Evolutionary conservation across 2,888 invertebrate genomes (phyloP), one percentile per base, ranked within the genome.

Genomic region (Synanthedon vespiformis): DNA sequence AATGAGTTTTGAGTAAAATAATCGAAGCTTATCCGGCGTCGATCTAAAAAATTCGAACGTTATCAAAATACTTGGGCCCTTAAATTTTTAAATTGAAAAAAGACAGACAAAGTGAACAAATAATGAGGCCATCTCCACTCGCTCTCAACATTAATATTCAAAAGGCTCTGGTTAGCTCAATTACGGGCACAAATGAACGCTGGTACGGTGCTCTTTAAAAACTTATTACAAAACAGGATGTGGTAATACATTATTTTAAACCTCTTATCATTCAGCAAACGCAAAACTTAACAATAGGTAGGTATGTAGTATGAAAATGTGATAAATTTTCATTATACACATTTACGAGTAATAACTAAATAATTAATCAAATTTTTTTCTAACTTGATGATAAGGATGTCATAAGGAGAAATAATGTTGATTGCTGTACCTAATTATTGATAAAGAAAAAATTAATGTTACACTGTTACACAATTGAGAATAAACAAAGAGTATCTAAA

Each of bases 21-120:
- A n/a, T 8, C 44, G 13, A 12, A 14, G 57, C 69, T 79, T 81
- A 82, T 82, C 80, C 68, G 40, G 55, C 63, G 66, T 69, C 75
- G 70, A 78, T 77, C 75, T 44, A 44, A 44, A 44, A 41, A 44
- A 12, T 44, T 13, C 44, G n/a, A 67, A 65, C 74, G 63, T 72
- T 76, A 78, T 75, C 75, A 60, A 73, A 77, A 70, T 79, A 72
- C 16, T 44, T 44, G 44, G 44, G 14, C n/a, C 13, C 12, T 44
- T 44, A 44, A 44, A 44, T 44, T 44, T 44, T 14, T n/a, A 13
- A 44, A 44, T 44, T 44, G 14, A 13, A 12, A 44, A 44, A 44
- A 8, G 13, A 44, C 44, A 8, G 13, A 44, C 44, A 8, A 44
- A 44, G 44, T 13, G 13, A 44, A 44, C 44, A 44, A 44, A 44